A percentile compares a stretch with the other conserved stretches of the same genome.
phyloP scores from a whole-genome alignment of 2,888 invertebrate genomes.

The Cantharis rustica region DNA sequence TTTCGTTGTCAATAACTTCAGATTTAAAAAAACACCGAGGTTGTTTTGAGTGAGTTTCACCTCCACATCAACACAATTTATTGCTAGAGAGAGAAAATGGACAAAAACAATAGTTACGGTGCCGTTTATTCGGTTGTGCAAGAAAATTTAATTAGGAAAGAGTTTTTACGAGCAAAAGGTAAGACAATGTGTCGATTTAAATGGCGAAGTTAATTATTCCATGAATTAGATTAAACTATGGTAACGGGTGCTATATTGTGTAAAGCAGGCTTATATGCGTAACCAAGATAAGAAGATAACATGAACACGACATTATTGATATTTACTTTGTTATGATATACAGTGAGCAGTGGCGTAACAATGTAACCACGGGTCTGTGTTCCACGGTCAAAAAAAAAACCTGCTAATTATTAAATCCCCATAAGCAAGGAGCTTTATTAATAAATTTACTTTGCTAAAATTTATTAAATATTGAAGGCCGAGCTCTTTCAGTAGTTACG shows the following conservation, averaged over 20 bases:
- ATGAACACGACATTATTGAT: background rate
- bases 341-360: background rate
- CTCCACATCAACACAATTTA: background rate
- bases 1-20: background rate
- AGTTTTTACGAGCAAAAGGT: constrained; percentile 44
- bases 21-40: background rate
- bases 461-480: too few species aligned
- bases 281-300: background rate
- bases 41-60: background rate
- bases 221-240: background rate
- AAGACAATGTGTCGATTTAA: constrained; percentile 7
- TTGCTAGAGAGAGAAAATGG: constrained; percentile 7
- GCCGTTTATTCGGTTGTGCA: constrained; percentile 38
- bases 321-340: background rate
- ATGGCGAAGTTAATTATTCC: background rate
- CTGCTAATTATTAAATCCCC: too few species aligned
- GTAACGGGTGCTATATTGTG: background rate
- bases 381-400: too few species aligned
- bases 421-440: too few species aligned
- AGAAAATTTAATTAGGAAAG: constrained; percentile 36
- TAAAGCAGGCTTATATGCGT: background rate
- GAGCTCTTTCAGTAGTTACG: too few species aligned
- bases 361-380: too few species aligned
- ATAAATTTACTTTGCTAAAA: too few species aligned
- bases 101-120: constrained; percentile 6